Evolutionary conservation across 2,797 vertebrate species (phyloP).

Genomic region (Gadopsis marmoratus): DNA sequence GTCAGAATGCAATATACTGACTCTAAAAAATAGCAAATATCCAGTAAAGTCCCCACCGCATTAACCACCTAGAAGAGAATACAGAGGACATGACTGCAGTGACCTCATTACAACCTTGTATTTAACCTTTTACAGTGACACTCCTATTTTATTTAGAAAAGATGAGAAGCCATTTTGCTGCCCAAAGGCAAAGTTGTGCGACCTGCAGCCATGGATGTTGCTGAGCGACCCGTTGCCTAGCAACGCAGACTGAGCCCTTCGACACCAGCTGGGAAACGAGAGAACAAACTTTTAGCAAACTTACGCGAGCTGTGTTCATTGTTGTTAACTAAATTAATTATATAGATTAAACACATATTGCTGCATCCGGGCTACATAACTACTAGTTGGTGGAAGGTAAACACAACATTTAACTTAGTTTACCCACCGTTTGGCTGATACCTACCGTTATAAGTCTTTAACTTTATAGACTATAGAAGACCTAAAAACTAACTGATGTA

Average conservation of each 20-base stretch:
- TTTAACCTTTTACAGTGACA: too few relatives aligned
- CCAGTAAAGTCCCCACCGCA: too few relatives aligned
- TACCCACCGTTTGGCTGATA: neutral
- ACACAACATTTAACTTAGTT: neutral
- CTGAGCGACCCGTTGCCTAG: slow-evolving; percentile 46
- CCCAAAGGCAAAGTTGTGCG: neutral
- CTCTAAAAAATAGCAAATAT: neutral
- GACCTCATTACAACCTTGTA: neutral
- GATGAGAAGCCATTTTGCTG: neutral
- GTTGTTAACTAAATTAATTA: neutral
- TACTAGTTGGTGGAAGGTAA: neutral
- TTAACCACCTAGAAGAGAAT: neutral
- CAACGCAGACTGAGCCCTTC: slow-evolving; percentile 2
- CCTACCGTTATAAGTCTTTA: neutral
- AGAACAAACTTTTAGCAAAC: slow-evolving; percentile 20
- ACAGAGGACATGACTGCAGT: neutral
- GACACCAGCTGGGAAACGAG: neutral
- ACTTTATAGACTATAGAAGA: neutral
- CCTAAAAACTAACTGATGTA: neutral
- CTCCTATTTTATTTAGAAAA: neutral
- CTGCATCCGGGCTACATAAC: neutral
- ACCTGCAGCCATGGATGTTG: slow-evolving; percentile 13
- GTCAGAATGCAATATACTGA: neutral
- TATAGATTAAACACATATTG: too few relatives aligned
- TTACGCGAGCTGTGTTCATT: neutral